Conservation (phyloP, 2,113 vertebrate genomes). For the Nycticebus coucang region DNA sequence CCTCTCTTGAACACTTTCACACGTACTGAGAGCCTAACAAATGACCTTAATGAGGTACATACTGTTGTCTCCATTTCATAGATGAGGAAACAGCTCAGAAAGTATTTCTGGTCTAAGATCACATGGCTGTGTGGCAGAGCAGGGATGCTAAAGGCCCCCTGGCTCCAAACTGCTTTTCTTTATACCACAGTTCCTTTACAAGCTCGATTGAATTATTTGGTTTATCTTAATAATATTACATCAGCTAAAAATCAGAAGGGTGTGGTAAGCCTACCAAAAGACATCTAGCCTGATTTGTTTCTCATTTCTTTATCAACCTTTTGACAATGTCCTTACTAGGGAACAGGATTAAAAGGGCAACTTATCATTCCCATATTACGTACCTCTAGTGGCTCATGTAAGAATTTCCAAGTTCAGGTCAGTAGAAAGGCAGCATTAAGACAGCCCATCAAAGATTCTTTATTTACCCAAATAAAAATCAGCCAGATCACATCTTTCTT, state of each 20-base stretch:
- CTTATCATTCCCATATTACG: background rate
- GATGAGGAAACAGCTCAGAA: background rate
- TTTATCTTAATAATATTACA: constrained; percentile 29
- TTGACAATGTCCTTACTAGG: background rate
- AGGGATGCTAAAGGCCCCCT: background rate
- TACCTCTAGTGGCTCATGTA: background rate
- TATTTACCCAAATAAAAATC: constrained; percentile 12
- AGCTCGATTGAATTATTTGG: background rate
- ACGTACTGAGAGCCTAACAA: background rate
- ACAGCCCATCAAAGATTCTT: background rate
- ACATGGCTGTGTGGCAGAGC: background rate
- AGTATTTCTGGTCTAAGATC: background rate
- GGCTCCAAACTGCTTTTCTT: background rate
- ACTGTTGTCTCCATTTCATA: background rate
- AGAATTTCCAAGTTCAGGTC: background rate
- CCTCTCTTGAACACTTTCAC: background rate
- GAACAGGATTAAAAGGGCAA: background rate
- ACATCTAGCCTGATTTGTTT: background rate
- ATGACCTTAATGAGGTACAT: background rate
- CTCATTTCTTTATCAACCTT: background rate
- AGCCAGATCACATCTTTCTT: background rate
- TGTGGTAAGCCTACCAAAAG: background rate
- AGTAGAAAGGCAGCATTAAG: background rate
- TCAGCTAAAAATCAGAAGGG: background rate
- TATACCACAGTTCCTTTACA: background rate